phyloP scores from a whole-genome alignment of 2,888 invertebrate species.

The Polydrusus tereticollis region DNA sequence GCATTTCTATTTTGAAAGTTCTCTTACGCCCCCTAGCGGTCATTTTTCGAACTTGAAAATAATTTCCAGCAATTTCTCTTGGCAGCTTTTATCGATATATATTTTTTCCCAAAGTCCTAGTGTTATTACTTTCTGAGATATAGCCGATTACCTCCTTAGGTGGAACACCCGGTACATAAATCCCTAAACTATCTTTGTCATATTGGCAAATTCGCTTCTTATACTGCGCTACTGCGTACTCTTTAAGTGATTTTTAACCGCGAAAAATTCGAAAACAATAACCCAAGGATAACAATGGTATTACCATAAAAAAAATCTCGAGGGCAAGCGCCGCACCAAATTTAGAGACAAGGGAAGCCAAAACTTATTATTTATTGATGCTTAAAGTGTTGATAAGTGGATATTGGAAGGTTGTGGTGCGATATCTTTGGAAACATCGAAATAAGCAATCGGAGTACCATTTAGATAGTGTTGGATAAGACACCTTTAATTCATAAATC shows the following conservation, averaged over 20 bases:
- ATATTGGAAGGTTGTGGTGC: slow-evolving; percentile 57
- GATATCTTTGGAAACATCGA: slow-evolving; percentile 61
- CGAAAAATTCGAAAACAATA: slow-evolving; percentile 3
- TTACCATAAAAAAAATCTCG: slow-evolving; percentile 37
- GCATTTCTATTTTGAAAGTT: too few species aligned
- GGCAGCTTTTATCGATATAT: too few species aligned
- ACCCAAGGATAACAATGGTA: slow-evolving; percentile 23
- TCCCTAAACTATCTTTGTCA: too few species aligned
- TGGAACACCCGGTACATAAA: too few species aligned
- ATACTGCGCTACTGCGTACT: too few species aligned
- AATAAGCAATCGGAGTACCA: slow-evolving; percentile 62
- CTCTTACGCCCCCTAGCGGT: too few species aligned
- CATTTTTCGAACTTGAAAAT: too few species aligned
- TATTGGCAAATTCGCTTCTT: too few species aligned
- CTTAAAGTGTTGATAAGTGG: slow-evolving; percentile 62
- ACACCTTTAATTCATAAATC: slow-evolving; percentile 59
- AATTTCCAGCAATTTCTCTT: too few species aligned
- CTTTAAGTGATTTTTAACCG: background rate
- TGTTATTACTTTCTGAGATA: too few species aligned
- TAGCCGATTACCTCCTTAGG: too few species aligned
- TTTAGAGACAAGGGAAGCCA: slow-evolving; percentile 38
- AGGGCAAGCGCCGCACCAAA: slow-evolving; percentile 19
- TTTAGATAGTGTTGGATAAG: slow-evolving; percentile 65
- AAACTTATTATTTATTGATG: slow-evolving; percentile 61
- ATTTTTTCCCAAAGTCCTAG: too few species aligned